Conservation (phyloP, 2,797 vertebrate species). For the Eidolon dupreanum region DNA sequence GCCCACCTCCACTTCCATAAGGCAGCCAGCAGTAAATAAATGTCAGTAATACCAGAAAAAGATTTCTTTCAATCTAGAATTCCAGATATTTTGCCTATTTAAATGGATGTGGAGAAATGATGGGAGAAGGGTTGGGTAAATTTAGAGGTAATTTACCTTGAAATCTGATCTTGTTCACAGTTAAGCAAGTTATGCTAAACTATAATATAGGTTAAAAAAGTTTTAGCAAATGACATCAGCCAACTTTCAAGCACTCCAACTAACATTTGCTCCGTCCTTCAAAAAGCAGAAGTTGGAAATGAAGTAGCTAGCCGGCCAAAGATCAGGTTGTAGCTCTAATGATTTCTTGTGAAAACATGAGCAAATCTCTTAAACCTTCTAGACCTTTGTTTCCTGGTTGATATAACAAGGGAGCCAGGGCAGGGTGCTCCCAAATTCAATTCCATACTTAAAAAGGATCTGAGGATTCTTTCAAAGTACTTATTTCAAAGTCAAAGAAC, state of each 20-base stretch:
- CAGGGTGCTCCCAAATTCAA: background rate
- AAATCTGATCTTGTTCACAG: background rate
- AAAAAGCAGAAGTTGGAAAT: background rate
- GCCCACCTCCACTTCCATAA: too few relatives aligned
- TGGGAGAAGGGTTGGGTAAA: background rate
- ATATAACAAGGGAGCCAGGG: background rate
- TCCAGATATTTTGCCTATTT: constrained; percentile 69
- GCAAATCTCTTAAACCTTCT: background rate
- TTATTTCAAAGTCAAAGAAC: background rate
- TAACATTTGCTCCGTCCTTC: background rate
- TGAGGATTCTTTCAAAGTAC: background rate
- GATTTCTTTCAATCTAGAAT: constrained; percentile 66
- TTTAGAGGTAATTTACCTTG: background rate
- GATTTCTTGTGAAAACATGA: background rate
- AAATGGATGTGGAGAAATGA: background rate
- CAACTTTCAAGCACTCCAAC: background rate
- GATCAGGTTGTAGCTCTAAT: background rate
- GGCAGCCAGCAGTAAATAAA: constrained; percentile 77
- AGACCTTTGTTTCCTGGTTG: background rate
- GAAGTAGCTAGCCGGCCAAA: background rate
- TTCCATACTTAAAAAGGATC: background rate
- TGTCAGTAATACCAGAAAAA: constrained; percentile 75
- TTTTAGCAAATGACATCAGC: background rate
- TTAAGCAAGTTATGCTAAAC: constrained; percentile 5
- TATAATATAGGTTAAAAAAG: background rate